Percentiles rank a stretch among this genome's conserved stretches.
Conservation (phyloP, 2,797 vertebrate species). For the Gorsachius magnificus region DNA sequence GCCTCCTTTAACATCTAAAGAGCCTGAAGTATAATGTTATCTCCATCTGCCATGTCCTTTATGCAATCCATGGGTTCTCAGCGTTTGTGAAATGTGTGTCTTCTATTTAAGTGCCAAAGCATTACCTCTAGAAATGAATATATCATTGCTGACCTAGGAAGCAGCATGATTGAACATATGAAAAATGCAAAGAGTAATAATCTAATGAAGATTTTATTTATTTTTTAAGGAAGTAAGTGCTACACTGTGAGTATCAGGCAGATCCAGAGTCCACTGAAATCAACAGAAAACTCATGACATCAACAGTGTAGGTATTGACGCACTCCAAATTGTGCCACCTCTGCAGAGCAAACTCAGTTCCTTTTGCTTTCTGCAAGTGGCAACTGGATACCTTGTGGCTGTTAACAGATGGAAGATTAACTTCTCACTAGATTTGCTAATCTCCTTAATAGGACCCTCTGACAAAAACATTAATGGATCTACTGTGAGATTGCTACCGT, state of each 20-base stretch:
- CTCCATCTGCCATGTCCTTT: not conserved
- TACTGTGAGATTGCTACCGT: not conserved
- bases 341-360: not conserved
- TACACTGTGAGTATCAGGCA: not conserved
- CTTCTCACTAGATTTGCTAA: slow-evolving; percentile 46
- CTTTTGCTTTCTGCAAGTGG: not conserved
- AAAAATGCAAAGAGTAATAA: not conserved
- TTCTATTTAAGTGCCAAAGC: not conserved
- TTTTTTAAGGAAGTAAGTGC: not conserved
- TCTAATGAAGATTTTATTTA: not conserved
- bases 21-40: slow-evolving; percentile 28
- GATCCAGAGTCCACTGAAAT: not conserved
- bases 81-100: not conserved
- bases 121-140: not conserved
- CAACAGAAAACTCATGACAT: not conserved
- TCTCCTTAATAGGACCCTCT: slow-evolving; percentile 11
- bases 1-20: slow-evolving; percentile 17
- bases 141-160: not conserved
- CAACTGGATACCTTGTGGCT: not conserved
- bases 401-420: slow-evolving; percentile 38
- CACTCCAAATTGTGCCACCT: not conserved
- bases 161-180: not conserved
- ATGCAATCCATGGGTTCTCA: not conserved
- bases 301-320: not conserved
- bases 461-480: slow-evolving; percentile 43